Evolutionary conservation across 64 coral and sea anemone species (phyloP), one percentile per base, ranked within the genome.

Genomic region (Montipora foliosa): DNA sequence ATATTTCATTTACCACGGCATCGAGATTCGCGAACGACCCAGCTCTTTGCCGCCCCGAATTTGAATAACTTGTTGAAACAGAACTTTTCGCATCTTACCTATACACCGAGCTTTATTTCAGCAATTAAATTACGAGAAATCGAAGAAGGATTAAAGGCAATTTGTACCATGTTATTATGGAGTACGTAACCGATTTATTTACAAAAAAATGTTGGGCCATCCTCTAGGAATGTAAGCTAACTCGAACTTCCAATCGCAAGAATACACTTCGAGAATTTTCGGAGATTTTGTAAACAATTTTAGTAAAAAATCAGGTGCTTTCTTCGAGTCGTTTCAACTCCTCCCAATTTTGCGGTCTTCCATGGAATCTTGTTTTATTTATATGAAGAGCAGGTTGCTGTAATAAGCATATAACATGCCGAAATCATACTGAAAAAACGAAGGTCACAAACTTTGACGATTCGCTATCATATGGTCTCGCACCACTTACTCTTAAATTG

Each of bases 1-100:
- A 98, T 98, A 98, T 98, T 98, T 98, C 83, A 98, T 98, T 91
- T 77, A 44, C 76, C 50, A 62, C 77, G 93, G 96, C 96, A 95
- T 95, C 93, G 76, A 79, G 83, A 90, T 52, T 74, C 84, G 48
- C 57, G 89, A 84, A 89, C 25, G 73, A 76, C 72, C 60, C 80
- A 75, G 47, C 80, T 50, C 37, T 44, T 77, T 8, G 29, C 81
- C 80, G 80, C 72, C 79, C 67, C 55, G 49, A 76, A 92, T 49
- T 85, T 77, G 47, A 78, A 88, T 72, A 80, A 44, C 44, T 15
- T 11, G 25, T 80, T 76, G 79, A 68, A 88, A 67, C 47, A 88
- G 22, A 88, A 81, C 64, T 70, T 20, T 47, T 93, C 73, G 74
- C 47, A 29, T 68, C 15, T 17, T 68, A 8, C 61, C 37, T 20